Percentiles rank a stretch among this genome's conserved stretches.
Evolutionary conservation across 1,140 invertebrate species (phyloP).

Genomic region (Lamellibrachia luymesi): DNA sequence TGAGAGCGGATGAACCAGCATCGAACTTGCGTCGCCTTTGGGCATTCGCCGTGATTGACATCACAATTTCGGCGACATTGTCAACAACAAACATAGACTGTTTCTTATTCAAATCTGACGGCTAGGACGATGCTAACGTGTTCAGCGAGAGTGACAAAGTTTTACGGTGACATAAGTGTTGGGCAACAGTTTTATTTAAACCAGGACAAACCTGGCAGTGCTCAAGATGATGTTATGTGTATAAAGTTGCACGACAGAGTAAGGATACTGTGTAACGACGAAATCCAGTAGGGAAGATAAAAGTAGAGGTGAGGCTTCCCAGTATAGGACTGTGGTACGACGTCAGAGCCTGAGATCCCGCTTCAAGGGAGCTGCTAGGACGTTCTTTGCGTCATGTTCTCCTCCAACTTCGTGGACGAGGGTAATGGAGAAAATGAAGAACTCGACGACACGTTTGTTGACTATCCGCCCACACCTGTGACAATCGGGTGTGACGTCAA

Average conservation of each 20-base stretch:
- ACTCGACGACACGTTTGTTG: background rate
- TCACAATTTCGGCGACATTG: background rate
- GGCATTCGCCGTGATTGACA: background rate
- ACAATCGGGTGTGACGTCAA: background rate
- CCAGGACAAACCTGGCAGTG: background rate
- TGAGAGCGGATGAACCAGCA: background rate
- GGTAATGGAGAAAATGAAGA: background rate
- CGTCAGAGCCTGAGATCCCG: background rate
- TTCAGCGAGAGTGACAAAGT: background rate
- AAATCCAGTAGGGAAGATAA: background rate
- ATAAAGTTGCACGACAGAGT: background rate
- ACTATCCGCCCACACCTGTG: background rate
- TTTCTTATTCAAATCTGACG: background rate
- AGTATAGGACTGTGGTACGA: background rate
- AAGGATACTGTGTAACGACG: background rate
- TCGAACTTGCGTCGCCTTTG: background rate
- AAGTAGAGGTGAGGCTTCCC: background rate
- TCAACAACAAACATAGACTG: background rate
- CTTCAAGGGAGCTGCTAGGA: background rate
- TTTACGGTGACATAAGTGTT: background rate
- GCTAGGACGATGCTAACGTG: background rate
- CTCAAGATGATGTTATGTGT: background rate
- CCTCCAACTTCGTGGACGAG: background rate
- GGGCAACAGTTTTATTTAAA: background rate
- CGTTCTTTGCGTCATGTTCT: background rate